A percentile compares a stretch with the other conserved stretches of the same genome.
Conservation (phyloP, 2,888 invertebrate genomes). For the Luperina nickerlii region DNA sequence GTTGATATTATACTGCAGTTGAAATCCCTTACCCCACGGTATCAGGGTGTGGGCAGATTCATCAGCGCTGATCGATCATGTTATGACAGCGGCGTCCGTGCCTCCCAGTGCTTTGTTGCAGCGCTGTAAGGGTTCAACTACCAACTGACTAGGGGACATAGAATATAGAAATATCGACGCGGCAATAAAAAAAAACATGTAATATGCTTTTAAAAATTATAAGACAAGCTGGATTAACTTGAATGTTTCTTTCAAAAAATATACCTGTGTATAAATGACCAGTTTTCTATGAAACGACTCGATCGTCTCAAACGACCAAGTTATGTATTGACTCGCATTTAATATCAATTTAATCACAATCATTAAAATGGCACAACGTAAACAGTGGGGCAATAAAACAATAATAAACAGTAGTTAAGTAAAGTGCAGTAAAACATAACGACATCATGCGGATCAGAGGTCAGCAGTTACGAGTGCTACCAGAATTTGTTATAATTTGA, state of each 20-base stretch:
- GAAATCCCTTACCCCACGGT: slow-evolving; percentile 1
- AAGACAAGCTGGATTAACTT: too few species aligned
- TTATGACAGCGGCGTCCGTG: slow-evolving; percentile 77
- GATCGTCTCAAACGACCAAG: neutral
- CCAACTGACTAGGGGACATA: slow-evolving; percentile 6
- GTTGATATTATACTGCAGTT: slow-evolving; percentile 36
- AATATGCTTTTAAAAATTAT: neutral
- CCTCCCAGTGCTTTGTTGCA: slow-evolving; percentile 70
- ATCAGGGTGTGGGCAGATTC: slow-evolving; percentile 65
- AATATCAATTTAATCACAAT: slow-evolving; percentile 22
- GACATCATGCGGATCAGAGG: slow-evolving; percentile 22
- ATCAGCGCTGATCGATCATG: slow-evolving; percentile 84
- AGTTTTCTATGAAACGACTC: neutral
- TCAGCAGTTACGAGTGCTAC: slow-evolving; percentile 10
- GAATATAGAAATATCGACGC: slow-evolving; percentile 31
- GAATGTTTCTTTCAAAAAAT: neutral
- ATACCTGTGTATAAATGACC: neutral
- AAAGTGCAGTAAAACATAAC: slow-evolving; percentile 44
- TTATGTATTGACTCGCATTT: slow-evolving; percentile 7
- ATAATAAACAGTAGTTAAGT: slow-evolving; percentile 33
- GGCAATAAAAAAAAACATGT: slow-evolving; percentile 2
- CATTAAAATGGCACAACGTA: slow-evolving; percentile 18
- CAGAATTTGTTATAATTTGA: slow-evolving; percentile 22
- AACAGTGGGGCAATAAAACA: slow-evolving; percentile 38
- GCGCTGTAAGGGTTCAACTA: slow-evolving; percentile 66